Percentiles rank a stretch among this genome's conserved stretches.
Evolutionary conservation across 1,140 invertebrate genomes (phyloP).

Genomic region (Euglossa dilemma): DNA sequence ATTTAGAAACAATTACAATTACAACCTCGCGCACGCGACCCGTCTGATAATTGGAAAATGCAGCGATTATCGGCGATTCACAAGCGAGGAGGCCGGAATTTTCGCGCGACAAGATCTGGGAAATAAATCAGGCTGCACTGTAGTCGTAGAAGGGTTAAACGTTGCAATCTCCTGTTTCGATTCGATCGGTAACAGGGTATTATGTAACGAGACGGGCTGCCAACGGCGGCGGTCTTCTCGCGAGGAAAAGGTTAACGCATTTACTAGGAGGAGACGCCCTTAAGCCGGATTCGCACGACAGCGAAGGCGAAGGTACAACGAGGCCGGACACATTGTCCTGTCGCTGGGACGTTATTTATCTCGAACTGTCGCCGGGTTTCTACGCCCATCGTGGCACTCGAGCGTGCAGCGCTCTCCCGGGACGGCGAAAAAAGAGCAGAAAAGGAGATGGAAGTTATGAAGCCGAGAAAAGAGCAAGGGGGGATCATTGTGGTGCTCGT

Average conservation of each 20-base stretch:
- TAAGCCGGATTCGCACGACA: conserved; percentile 51
- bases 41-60: too few species aligned
- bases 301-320: conserved; percentile 48
- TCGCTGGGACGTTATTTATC: conserved; percentile 59
- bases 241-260: conserved; percentile 67
- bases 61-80: too few species aligned
- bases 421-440: conserved; percentile 10
- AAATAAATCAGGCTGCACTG: neutral
- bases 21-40: too few species aligned
- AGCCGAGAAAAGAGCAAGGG: conserved; percentile 27
- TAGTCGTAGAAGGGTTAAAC: neutral
- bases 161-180: neutral
- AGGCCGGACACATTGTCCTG: conserved; percentile 64
- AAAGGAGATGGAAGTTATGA: conserved; percentile 40
- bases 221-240: conserved; percentile 1
- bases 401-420: neutral
- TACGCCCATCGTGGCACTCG: conserved; percentile 42
- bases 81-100: too few species aligned
- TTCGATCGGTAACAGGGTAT: conserved; percentile 8
- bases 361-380: conserved; percentile 55
- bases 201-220: conserved; percentile 36
- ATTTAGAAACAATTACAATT: too few species aligned
- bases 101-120: too few species aligned
- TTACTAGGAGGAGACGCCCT: conserved; percentile 31
- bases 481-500: neutral